Evolutionary conservation across 2,797 vertebrate species (phyloP), one percentile per base, ranked within the genome.

Genomic region (Philypnodon macrostomus): DNA sequence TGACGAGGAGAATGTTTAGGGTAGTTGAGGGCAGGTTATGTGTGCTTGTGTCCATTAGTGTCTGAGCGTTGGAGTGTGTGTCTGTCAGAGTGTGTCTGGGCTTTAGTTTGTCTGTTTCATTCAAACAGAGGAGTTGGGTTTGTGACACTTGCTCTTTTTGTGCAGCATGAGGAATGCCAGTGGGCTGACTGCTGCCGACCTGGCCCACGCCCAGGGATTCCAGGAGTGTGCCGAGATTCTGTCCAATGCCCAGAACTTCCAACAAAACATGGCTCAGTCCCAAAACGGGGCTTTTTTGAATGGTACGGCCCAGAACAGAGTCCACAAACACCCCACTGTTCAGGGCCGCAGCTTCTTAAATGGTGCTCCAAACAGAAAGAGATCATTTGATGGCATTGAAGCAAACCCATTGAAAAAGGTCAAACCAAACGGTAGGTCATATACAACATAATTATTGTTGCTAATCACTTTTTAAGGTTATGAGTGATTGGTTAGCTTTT

Each of bases 131-230:
- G 53, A 10, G 70, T 45, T 46, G 61, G 52, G 30, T 67, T 58
- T 85, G 80, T 97, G 92, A 99, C 90, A 89, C 89, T 81, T 61
- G 70, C 62, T 71, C 72, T 92, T 94, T 73, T 95, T 90, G 86
- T 89, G 76, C 95, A 99, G 97, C 91, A 92, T 98, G 86, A 96
- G 95, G 92, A 99, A 98, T 91, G 95, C 94, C 91, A 96, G 91
- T 91, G 97, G 95, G 91, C 92, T 98, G 95, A 95, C 95, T 14
- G 94, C 95, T 80, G 96, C 96, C 74, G 95, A 98, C 90, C 92
- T 99, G 91, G 96, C 97, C 83, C 93, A 94, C 69, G 93, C 95
- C 87, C 97, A 99, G 91, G 97, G 97, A 73, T 99, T 99, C 92
- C 92, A 86, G 70, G 93, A 97, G 80, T 98, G 97, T 56, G 91